A percentile compares a stretch with the other conserved stretches of the same genome.
phyloP scores from a whole-genome alignment of 2,113 vertebrate genomes.

The Lanius collurio region DNA sequence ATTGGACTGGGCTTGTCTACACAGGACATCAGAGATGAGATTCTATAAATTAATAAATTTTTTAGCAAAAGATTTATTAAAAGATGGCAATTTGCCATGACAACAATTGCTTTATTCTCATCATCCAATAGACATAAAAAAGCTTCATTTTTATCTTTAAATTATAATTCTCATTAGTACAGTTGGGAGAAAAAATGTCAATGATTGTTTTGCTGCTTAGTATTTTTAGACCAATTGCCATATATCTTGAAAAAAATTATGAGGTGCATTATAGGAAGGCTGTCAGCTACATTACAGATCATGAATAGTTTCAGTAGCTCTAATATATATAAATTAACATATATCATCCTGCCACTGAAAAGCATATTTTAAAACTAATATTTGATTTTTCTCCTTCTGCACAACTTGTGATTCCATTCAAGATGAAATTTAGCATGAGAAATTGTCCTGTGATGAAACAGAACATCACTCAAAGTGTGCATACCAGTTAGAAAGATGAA shows the following conservation, averaged over 20 bases:
- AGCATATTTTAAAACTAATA: conserved; percentile 17
- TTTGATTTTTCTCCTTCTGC: conserved; percentile 23
- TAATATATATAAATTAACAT: not conserved
- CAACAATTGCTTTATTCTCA: not conserved
- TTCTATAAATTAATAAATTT: not conserved
- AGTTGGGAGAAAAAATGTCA: not conserved
- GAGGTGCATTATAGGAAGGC: not conserved
- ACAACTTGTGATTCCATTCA: not conserved
- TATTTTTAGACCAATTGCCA: not conserved
- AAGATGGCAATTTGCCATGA: not conserved
- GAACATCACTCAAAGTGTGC: conserved; percentile 3
- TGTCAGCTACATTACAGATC: not conserved
- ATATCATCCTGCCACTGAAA: not conserved
- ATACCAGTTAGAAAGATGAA: conserved; percentile 24
- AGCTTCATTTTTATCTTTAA: not conserved
- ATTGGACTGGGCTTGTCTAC: not conserved
- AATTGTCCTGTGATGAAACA: conserved; percentile 38
- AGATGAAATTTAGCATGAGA: conserved; percentile 29
- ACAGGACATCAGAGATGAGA: not conserved
- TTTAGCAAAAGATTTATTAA: not conserved
- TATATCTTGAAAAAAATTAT: not conserved
- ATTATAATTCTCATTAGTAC: not conserved
- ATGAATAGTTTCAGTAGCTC: not conserved
- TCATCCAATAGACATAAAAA: not conserved
- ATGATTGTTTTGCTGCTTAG: not conserved